Base-by-base conservation (phyloP, 2,113 vertebrate genomes). In the Tragelaphus scriptus region DNA sequence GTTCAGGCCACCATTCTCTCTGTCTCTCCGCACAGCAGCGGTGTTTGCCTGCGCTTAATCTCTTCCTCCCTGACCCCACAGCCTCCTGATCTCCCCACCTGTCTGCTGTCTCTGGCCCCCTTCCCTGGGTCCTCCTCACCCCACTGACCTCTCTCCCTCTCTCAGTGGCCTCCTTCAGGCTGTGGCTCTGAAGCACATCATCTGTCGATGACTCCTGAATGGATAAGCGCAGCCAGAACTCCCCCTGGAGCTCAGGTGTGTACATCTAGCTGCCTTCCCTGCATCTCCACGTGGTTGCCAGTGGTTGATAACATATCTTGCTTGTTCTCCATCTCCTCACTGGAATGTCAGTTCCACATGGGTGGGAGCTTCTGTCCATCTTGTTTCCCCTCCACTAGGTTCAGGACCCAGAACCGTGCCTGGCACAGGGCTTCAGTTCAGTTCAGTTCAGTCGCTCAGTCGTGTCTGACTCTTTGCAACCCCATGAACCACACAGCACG, bases 21-120 rank as follows among this genome's bases (percentile, higher is more conserved):
- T 30, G 51, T 36, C 30, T 55, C 51, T 10, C 16, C 28, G 16
- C 15, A 11, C 6, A 0, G 25, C 36, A 1, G 40, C 3, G 36
- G 26, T 0, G 0, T 47, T 49, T 3, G 26, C 65, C 8, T 1
- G 2, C 0, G 68, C 68, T 53, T 7, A 0, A 21, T 5, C 13
- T 7, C 17, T n/a, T 71, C 84, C 51, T 51, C 2, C 0, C n/a
- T 8, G 47, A 44, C 11, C 36, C 51, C 28, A 7, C 0, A 0
- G 9, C n/a, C 28, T 47, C 47, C 10, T 19, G 58, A 15, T 44
- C 63, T 7, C 19, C 25, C 2, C 30, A n/a, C 40, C 19, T 26
- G 11, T 81, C 56, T 47, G 49, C 65, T 28, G 11, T 77, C 30
- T 44, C 55, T 44, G 44, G n/a, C 10, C 21, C 28, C 23, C 17